phyloP scores from a whole-genome alignment of 2,888 invertebrate genomes.

The Tipula confusa region DNA sequence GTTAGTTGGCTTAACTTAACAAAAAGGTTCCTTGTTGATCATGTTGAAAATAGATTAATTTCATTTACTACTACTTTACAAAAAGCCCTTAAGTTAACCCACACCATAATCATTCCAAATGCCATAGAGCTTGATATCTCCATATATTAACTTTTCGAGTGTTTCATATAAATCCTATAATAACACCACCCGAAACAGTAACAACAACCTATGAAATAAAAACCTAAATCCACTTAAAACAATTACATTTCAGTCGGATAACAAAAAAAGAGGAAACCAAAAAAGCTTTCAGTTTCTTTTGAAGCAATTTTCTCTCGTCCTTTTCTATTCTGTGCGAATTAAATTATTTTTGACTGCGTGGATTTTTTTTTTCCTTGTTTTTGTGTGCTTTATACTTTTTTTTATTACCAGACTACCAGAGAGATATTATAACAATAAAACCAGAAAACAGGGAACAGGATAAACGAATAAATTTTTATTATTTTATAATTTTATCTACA shows the following conservation, averaged over 20 bases:
- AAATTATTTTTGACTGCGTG: not conserved
- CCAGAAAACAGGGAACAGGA: not conserved
- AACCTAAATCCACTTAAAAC: not conserved
- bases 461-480: constrained; percentile 20
- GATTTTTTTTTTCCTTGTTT: not conserved
- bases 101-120: no score
- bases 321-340: not conserved
- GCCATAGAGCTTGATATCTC: no score
- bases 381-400: not conserved
- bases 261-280: not conserved
- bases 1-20: no score
- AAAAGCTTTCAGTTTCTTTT: not conserved
- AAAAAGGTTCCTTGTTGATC: no score
- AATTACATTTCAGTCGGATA: not conserved
- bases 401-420: not conserved
- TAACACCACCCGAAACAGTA: not conserved
- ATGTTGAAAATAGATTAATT: no score
- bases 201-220: not conserved
- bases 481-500: not conserved
- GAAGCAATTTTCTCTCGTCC: not conserved
- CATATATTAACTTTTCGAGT: not conserved
- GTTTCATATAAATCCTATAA: not conserved
- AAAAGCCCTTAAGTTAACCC: no score
- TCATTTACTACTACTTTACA: no score
- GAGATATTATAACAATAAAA: not conserved